phyloP scores from a whole-genome alignment of 1,140 invertebrate species.

The Drosophila setifemur region DNA sequence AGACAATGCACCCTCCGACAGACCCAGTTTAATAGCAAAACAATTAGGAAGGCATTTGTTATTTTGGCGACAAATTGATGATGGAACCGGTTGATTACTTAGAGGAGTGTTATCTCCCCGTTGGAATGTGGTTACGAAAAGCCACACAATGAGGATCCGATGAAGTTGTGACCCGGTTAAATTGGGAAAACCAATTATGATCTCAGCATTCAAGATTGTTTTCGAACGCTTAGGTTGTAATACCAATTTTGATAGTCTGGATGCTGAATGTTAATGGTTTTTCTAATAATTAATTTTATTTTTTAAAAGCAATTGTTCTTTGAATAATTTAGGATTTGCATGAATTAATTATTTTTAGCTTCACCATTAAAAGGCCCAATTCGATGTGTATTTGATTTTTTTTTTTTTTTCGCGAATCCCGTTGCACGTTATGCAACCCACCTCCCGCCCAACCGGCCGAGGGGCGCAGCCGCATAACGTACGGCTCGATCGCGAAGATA shows the following conservation, averaged over 20 bases:
- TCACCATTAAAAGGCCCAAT: not conserved
- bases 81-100: conserved; percentile 45
- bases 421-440: too few species aligned
- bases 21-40: conserved; percentile 64
- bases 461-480: too few species aligned
- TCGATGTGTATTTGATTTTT: not conserved
- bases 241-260: not conserved
- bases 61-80: conserved; percentile 52
- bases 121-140: conserved; percentile 37
- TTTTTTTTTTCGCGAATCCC: too few species aligned
- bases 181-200: conserved; percentile 42
- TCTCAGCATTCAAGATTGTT: conserved; percentile 6
- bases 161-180: conserved; percentile 31
- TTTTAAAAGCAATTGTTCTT: conserved; percentile 22
- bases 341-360: conserved; percentile 5
- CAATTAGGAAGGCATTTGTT: conserved; percentile 74
- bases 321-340: conserved; percentile 12
- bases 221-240: not conserved
- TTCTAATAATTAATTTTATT: conserved; percentile 12
- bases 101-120: conserved; percentile 29
- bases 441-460: too few species aligned
- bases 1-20: conserved; percentile 58
- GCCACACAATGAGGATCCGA: not conserved
- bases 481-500: too few species aligned
- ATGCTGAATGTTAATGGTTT: not conserved